Base-by-base conservation (phyloP, 2,113 vertebrate genomes). In the Hypanus sabinus region DNA sequence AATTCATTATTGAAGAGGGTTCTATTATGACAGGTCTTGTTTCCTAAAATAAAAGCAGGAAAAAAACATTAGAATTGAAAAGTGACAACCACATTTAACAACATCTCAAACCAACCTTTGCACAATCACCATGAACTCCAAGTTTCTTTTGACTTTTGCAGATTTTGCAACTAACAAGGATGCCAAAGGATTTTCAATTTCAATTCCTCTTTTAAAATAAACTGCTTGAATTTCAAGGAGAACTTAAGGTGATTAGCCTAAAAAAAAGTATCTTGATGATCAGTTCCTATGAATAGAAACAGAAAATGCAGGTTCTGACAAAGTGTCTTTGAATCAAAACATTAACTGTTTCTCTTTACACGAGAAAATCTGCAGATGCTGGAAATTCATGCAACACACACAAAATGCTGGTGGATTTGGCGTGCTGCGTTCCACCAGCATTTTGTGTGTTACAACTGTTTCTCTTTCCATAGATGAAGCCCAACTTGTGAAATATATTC, bases 1-100 rank as follows among this genome's bases (percentile, higher is more conserved):
- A 97, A 95, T 96, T 97, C 93, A 98, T 96, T 95, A 98, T 96
- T 95, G 98, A 97, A 0, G 98, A 98, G 95, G 99, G 98, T 94
- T 99, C 98, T 95, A 98, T 97, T 96, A 99, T 97, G 94, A 99
- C 97, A 94, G 97, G 97, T 94, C 97, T 97, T 94, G 98, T 96
- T 96, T 99, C 98, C 99, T 99, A 96, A 68, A 96, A 96, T 36
- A 73, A 88, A 92, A 94, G 60, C 85, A 90, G 77, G 55, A 79
- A 36, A 62, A 68, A 27, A 93, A 68, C 30, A 3, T 87, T 22
- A 90, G 57, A 88, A 90, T 30, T 33, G 85, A 65, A 90, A 68
- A 5, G 5, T 62, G 62, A 68, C 30, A 90, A n/a, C 16, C 60
- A 68, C 14, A 33, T 88, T 60, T 5, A 33, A 9, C 60, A 18